Evolutionary conservation across 2,113 vertebrate species (phyloP).

Genomic region (Aleadryas rufinucha): DNA sequence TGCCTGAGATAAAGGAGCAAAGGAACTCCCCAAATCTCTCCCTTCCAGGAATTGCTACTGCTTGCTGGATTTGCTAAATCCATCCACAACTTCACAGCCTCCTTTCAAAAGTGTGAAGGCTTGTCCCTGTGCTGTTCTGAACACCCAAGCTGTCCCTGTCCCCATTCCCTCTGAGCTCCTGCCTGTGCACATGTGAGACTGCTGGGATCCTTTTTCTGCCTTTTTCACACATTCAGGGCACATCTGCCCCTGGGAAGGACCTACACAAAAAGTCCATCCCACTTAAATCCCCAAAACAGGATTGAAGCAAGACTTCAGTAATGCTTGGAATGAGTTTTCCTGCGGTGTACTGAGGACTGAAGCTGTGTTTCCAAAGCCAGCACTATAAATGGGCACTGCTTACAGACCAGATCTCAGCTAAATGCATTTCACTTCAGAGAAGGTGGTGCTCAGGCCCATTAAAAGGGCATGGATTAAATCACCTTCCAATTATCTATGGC

Average conservation of each 20-base stretch:
- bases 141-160: not conserved
- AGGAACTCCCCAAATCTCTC: not conserved
- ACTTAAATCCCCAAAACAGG: not conserved
- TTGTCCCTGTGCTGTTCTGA: not conserved
- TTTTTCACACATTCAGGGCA: not conserved
- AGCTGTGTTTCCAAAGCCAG: not conserved
- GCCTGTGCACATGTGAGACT: not conserved
- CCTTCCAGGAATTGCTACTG: not conserved
- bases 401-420: not conserved
- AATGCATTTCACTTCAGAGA: not conserved
- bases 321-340: conserved; percentile 20
- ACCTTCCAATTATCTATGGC: not conserved
- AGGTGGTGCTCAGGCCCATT: not conserved
- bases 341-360: not conserved
- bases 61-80: not conserved
- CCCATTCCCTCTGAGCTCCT: not conserved
- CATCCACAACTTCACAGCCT: not conserved
- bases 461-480: not conserved
- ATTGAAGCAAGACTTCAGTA: not conserved
- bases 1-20: not conserved
- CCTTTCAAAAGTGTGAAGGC: not conserved
- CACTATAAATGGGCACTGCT: not conserved
- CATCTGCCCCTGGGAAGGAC: not conserved
- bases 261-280: not conserved
- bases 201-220: fast-evolving